Evolutionary conservation across 2,888 invertebrate genomes (phyloP).

Genomic region (Geophilus truncorum): DNA sequence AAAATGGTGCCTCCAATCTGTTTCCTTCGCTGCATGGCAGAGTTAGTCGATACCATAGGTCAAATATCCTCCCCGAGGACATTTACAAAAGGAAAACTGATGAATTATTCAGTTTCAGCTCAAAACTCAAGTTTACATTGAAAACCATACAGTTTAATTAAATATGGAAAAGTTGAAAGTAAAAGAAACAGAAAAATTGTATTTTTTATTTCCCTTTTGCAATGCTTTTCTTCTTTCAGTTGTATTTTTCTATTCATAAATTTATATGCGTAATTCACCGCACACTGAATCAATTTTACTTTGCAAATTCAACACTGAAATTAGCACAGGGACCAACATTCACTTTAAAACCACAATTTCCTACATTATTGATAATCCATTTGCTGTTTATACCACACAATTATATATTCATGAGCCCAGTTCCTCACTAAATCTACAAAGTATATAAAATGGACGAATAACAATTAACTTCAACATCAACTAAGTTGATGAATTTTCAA

Average conservation of each 20-base stretch:
- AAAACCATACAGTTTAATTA: background rate
- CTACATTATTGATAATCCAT: conserved; percentile 21
- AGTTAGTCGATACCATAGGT: conserved; percentile 5
- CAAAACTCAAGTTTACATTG: background rate
- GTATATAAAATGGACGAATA: background rate
- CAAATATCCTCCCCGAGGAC: conserved; percentile 3
- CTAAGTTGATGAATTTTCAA: background rate
- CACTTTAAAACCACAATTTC: background rate
- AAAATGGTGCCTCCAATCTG: conserved; percentile 17
- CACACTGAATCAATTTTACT: background rate
- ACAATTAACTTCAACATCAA: background rate
- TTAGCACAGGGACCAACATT: background rate
- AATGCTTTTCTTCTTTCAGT: background rate
- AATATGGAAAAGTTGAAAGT: background rate
- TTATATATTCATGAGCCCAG: background rate
- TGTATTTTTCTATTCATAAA: background rate
- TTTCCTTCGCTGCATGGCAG: background rate
- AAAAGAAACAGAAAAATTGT: background rate
- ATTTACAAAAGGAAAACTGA: background rate
- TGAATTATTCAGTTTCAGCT: background rate
- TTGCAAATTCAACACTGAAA: background rate
- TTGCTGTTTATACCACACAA: conserved; percentile 7
- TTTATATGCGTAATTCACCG: background rate
- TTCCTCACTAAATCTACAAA: background rate
- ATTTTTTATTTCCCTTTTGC: background rate